Percentiles rank a stretch among this genome's conserved stretches.
Conservation (phyloP, 2,888 invertebrate species). For the Pseudoips prasinana region DNA sequence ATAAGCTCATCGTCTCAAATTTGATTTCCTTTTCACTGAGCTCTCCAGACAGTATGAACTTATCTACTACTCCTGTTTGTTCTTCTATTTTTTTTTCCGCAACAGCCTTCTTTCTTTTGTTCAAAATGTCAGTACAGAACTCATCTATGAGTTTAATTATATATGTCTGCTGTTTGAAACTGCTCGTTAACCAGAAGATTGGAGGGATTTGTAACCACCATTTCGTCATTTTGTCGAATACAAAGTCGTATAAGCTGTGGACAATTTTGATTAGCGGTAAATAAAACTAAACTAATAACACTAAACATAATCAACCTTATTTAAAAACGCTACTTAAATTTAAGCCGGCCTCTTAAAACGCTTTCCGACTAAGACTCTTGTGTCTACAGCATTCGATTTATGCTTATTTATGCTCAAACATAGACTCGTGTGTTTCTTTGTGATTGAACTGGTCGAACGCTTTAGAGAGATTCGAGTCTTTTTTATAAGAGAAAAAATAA, state of each 20-base stretch:
- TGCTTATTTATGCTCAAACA: too few relatives aligned
- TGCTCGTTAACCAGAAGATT: slow-evolving; percentile 49
- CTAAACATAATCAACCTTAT: too few relatives aligned
- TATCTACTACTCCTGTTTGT: slow-evolving; percentile 52
- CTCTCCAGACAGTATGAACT: slow-evolving; percentile 51
- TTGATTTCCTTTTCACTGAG: slow-evolving; percentile 50
- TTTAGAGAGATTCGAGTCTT: too few relatives aligned
- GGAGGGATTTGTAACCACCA: slow-evolving; percentile 67
- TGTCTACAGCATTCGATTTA: too few relatives aligned
- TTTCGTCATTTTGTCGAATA: slow-evolving; percentile 55
- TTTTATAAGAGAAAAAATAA: too few relatives aligned
- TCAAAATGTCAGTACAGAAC: slow-evolving; percentile 46
- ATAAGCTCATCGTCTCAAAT: slow-evolving; percentile 51
- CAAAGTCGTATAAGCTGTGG: slow-evolving; percentile 53
- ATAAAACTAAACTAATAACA: too few relatives aligned
- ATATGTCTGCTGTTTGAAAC: slow-evolving; percentile 33
- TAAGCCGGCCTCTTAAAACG: too few relatives aligned
- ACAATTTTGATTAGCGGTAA: too few relatives aligned
- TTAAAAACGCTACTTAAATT: too few relatives aligned
- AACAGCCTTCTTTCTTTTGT: slow-evolving; percentile 40
- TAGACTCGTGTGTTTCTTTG: too few relatives aligned
- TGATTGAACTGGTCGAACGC: too few relatives aligned
- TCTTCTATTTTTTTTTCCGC: slow-evolving; percentile 23
- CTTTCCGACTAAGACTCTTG: too few relatives aligned
- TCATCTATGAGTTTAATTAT: slow-evolving; percentile 37